Evolutionary conservation across 2,113 vertebrate genomes (phyloP).

Genomic region (Cryptotis parvus): DNA sequence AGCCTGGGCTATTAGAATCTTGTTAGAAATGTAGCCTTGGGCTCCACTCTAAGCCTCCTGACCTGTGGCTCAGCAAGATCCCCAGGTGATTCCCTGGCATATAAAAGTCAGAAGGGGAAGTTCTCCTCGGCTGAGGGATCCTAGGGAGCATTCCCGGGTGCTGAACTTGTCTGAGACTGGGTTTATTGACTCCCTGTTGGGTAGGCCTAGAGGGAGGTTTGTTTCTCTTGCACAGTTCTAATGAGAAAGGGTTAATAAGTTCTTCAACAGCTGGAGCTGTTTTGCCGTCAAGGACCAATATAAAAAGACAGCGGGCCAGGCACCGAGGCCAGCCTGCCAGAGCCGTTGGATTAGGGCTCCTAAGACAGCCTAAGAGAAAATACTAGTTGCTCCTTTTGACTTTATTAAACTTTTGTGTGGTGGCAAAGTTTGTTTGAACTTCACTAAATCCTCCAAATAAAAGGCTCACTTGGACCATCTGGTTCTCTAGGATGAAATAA

Average conservation of each 20-base stretch:
- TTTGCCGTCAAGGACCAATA: slow-evolving; percentile 69
- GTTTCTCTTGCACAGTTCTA: slow-evolving; percentile 39
- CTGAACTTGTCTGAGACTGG: not conserved
- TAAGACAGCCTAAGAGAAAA: slow-evolving; percentile 49
- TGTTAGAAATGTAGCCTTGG: not conserved
- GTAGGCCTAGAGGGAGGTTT: not conserved
- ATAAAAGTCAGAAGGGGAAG: not conserved
- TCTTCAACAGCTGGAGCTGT: slow-evolving; percentile 66
- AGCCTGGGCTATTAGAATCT: not conserved
- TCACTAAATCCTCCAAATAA: slow-evolving; percentile 72
- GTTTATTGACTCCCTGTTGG: not conserved
- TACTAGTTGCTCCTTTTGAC: slow-evolving; percentile 40
- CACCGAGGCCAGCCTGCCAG: not conserved
- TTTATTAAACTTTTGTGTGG: slow-evolving; percentile 74
- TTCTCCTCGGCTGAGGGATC: not conserved
- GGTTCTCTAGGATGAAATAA: slow-evolving; percentile 63
- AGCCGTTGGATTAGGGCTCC: slow-evolving; percentile 50
- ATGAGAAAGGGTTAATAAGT: slow-evolving; percentile 60
- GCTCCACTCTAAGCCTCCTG: not conserved
- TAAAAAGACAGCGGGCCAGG: slow-evolving; percentile 71
- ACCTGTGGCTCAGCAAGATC: not conserved
- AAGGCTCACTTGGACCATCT: slow-evolving; percentile 68
- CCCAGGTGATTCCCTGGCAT: not conserved
- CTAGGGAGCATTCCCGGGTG: not conserved
- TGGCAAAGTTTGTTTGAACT: slow-evolving; percentile 72